Conservation (phyloP, 1,140 invertebrate genomes). For the Idris sp. region DNA sequence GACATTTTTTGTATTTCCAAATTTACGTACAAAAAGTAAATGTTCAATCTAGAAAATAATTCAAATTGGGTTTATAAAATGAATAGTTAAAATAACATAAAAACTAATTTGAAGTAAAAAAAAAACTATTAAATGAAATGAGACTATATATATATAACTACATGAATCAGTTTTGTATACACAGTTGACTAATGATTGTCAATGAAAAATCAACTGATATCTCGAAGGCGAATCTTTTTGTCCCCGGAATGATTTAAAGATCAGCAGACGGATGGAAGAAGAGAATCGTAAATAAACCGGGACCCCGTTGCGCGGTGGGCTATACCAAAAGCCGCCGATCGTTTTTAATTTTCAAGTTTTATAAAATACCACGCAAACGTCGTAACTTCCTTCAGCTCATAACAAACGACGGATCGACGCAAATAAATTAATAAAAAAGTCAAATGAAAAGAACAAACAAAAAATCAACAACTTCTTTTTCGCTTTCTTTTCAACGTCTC, state of each 20-base stretch:
- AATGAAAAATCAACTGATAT: no score
- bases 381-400: conserved; percentile 34
- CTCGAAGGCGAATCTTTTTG: no score
- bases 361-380: conserved; percentile 48
- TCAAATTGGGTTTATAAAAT: no score
- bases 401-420: conserved; percentile 34
- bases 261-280: conserved; percentile 2
- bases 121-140: no score
- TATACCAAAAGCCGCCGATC: conserved; percentile 31
- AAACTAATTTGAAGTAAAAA: no score
- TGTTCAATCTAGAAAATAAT: no score
- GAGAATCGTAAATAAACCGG: conserved; percentile 39
- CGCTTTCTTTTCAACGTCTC: not conserved
- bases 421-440: conserved; percentile 34
- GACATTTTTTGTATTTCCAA: no score
- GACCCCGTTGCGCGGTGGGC: conserved; percentile 46
- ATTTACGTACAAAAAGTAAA: no score
- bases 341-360: conserved; percentile 59
- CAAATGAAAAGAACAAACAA: not conserved
- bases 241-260: conserved; percentile 1
- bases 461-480: conserved; percentile 10
- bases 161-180: not conserved
- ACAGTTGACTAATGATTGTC: no score
- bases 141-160: no score
- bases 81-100: no score